phyloP scores from a whole-genome alignment of 2,888 invertebrate species.

The Hetaerina titia region DNA sequence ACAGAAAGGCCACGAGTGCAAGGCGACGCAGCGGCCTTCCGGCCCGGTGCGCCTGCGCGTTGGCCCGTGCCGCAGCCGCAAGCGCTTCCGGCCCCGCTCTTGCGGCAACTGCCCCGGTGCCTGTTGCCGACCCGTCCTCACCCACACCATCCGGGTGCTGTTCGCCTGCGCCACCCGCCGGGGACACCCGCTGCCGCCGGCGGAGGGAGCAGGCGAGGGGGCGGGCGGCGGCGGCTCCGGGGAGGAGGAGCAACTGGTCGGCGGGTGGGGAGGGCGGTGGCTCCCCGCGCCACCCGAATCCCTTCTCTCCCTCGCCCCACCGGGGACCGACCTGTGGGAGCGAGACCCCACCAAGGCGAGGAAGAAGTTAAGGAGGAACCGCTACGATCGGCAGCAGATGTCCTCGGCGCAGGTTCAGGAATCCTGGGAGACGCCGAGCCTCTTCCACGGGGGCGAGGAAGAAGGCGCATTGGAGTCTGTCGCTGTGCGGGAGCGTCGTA shows the following conservation, averaged over 20 bases:
- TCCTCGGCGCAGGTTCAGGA: conserved; percentile 43
- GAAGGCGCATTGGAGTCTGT: not conserved
- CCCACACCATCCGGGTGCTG: conserved; percentile 79
- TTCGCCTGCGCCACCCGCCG: conserved; percentile 73
- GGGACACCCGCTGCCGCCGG: conserved; percentile 74
- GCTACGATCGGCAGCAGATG: conserved; percentile 49
- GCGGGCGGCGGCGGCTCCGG: not conserved
- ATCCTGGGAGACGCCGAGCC: conserved; percentile 68
- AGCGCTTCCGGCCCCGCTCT: conserved; percentile 82
- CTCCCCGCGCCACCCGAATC: conserved; percentile 66
- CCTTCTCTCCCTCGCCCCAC: conserved; percentile 68
- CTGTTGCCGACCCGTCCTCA: conserved; percentile 82
- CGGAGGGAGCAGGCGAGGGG: conserved; percentile 71
- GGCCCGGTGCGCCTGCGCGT: conserved; percentile 80
- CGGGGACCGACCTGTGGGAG: conserved; percentile 70
- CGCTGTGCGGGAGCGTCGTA: not conserved
- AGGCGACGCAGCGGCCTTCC: conserved; percentile 81
- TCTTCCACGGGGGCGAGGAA: not conserved
- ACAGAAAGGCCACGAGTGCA: conserved; percentile 83
- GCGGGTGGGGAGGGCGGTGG: conserved; percentile 76
- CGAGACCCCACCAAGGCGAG: conserved; percentile 47
- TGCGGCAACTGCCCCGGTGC: conserved; percentile 83
- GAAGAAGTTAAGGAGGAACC: conserved; percentile 27
- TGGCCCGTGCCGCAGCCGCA: conserved; percentile 83
- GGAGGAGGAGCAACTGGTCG: conserved; percentile 75